Evolutionary conservation across 1,140 invertebrate genomes (phyloP), one percentile per base, ranked within the genome.

Genomic region (Schlechtendalia chinensis): DNA sequence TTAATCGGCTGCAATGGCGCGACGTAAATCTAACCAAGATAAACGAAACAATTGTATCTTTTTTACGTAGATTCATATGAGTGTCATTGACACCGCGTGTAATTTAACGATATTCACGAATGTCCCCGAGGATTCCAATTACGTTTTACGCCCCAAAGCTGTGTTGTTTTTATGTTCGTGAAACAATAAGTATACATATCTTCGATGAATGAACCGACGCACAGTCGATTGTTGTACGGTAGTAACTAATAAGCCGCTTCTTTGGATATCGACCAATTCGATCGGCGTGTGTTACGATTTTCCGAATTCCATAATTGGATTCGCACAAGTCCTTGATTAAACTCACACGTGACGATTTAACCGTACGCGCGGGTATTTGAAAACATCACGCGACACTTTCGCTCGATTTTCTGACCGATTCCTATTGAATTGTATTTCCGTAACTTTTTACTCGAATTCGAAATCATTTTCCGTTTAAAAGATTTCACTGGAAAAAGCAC

Each of bases 51-150:
- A 8, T 4, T 4, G 8, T 39, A 39, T 50, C 12, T 50, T 50
- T 50, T 50, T 50, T 50, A 50, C 47, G 14, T n/a, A n/a, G n/a
- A 39, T 39, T 50, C 47, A 12, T 6, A 50, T 12, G 47, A 65
- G 39, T 65, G 63, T 65, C 63, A 39, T 65, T 65, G 63, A 65
- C 63, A 65, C 32, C 32, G 32, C 32, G 8, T 39, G 3, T 22
- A 12, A 32, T n/a, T n/a, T 39, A 65, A 32, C 5, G 63, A n/a
- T 22, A 45, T 54, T 54, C 16, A 3, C 4, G 16, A 54, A 54
- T 54, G 2, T 65, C 4, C 32, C 63, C 32, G 63, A 65, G 19
- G 61, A 65, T 39, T 4, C 29, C 32, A 45, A n/a, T 45, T 39
- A 22, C 22, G 32, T 45, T 65, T 22, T 65, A 39, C 39, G 32